Base-by-base conservation (phyloP, 2,113 vertebrate species). In the Casuarius casuarius region DNA sequence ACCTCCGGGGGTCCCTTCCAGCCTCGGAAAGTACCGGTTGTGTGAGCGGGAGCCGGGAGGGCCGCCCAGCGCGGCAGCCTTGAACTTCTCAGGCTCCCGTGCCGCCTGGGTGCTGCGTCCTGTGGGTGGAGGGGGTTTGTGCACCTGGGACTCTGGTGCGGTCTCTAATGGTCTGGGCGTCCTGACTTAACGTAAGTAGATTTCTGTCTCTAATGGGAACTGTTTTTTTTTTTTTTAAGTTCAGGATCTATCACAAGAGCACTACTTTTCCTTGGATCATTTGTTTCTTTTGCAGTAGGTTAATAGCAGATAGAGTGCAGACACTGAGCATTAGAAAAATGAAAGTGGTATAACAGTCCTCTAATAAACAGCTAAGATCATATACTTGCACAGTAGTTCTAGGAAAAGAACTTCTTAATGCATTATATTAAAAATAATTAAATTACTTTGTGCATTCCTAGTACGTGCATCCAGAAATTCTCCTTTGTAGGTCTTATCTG, bases 11-110 rank as follows among this genome's bases (percentile, higher is more conserved):
- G 12, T 59, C 19, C 29, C 18, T 78, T 81, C 35, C 29, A 15
- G 0, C 20, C 61, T 73, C 40, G 33, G 14, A 58, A 83, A 58
- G 4, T 3, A 10, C 0, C 4, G 17, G 15, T 75, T 14, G 15
- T 59, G 20, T 3, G 0, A 8, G 10, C 33, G 56, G 65, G 35
- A 42, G 42, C 28, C 21, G 80, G 23, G 35, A 79, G 66, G 59
- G 71, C 7, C 14, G 12, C 8, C 10, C 72, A 33, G 35, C 17
- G 4, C 8, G 1, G 66, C 2, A 4, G 31, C 23, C 46, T 73
- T 11, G 38, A 33, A 10, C 48, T 10, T 49, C 49, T 33, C 26
- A 8, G 48, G 38, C 18, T 54, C 29, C 3, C 19, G 7, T 31
- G 44, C 5, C 46, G 89, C 7, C 48, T 26, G 62, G 28, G 1